phyloP scores from a whole-genome alignment of 2,888 invertebrate species.

The Eulithis prunata region DNA sequence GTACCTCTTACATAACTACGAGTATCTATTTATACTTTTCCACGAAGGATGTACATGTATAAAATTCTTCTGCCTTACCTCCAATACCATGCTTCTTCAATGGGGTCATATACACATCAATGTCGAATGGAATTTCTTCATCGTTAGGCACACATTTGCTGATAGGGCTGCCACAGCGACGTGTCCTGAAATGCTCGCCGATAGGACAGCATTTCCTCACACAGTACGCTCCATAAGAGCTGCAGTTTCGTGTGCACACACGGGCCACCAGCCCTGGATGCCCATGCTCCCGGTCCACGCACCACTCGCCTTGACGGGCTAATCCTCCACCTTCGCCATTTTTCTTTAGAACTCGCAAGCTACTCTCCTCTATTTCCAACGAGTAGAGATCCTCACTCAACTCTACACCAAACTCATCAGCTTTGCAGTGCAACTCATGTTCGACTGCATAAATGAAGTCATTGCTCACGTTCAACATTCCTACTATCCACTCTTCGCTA shows the following conservation, averaged over 20 bases:
- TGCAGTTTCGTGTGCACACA: conserved; percentile 65
- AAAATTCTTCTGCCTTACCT: conserved; percentile 51
- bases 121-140: conserved; percentile 59
- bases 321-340: conserved; percentile 44
- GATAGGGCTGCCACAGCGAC: conserved; percentile 56
- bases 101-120: conserved; percentile 64
- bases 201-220: conserved; percentile 83
- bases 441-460: conserved; percentile 65
- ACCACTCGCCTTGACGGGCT: conserved; percentile 69
- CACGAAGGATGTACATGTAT: not conserved
- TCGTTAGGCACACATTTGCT: conserved; percentile 65
- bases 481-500: conserved; percentile 56
- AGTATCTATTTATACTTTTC: not conserved
- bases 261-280: conserved; percentile 59
- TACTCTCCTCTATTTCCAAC: conserved; percentile 58
- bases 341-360: conserved; percentile 51
- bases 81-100: conserved; percentile 44
- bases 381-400: conserved; percentile 58
- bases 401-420: conserved; percentile 65
- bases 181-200: conserved; percentile 74
- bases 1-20: too few species aligned
- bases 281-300: conserved; percentile 64
- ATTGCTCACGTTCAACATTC: conserved; percentile 49
- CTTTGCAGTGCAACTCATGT: conserved; percentile 64
- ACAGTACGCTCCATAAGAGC: conserved; percentile 66